Conservation (phyloP, 2,113 vertebrate species). For the Phrynocephalus versicolor region DNA sequence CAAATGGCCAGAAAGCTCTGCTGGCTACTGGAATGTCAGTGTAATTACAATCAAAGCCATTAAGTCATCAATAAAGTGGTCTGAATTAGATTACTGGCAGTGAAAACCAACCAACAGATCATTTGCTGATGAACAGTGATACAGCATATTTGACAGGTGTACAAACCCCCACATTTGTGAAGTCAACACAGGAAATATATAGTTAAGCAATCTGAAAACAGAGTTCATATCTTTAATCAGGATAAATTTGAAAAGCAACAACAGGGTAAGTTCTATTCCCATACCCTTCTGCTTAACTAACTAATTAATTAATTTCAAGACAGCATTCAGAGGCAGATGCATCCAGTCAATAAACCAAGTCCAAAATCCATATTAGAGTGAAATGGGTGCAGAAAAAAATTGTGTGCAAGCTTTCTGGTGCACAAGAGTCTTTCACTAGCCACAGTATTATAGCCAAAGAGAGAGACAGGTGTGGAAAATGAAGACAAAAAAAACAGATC, state of each 20-base stretch:
- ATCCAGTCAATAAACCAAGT: too few relatives aligned
- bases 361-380: too few relatives aligned
- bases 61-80: constrained; percentile 42
- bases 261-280: constrained; percentile 14
- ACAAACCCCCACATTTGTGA: constrained; percentile 13
- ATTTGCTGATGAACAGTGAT: constrained; percentile 16
- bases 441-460: too few relatives aligned
- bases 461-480: too few relatives aligned
- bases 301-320: neutral
- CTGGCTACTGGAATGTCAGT: constrained; percentile 18
- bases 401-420: too few relatives aligned
- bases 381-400: too few relatives aligned
- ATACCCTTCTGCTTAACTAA: neutral
- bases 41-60: constrained; percentile 21
- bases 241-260: constrained; percentile 5
- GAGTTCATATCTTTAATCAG: constrained; percentile 18
- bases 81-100: constrained; percentile 45
- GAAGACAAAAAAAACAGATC: too few relatives aligned
- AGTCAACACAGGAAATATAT: constrained; percentile 32
- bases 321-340: neutral
- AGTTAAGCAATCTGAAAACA: constrained; percentile 28
- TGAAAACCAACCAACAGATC: constrained; percentile 23
- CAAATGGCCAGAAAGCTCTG: constrained; percentile 48
- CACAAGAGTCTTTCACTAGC: too few relatives aligned
- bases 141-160: neutral